Conservation (phyloP, 2,888 invertebrate genomes). For the Tipula helvola region DNA sequence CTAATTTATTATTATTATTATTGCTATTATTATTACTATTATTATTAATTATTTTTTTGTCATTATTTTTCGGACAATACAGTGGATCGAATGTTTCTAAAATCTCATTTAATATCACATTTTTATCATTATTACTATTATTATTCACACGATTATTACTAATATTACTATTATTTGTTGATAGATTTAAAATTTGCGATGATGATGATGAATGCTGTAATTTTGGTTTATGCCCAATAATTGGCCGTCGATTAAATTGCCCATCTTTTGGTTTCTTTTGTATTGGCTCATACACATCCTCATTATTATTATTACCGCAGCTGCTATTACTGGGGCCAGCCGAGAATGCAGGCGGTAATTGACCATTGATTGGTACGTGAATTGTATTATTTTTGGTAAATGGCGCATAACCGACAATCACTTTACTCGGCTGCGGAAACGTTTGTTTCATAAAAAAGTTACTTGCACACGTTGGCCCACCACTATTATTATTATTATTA, state of each 20-base stretch:
- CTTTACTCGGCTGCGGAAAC: slow-evolving; percentile 11
- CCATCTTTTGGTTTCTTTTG: slow-evolving; percentile 1
- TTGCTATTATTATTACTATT: not conserved
- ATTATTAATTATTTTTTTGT: not conserved
- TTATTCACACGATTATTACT: not conserved
- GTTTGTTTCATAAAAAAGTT: slow-evolving; percentile 13
- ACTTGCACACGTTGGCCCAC: not conserved
- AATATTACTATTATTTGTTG: not conserved
- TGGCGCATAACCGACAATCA: slow-evolving; percentile 13
- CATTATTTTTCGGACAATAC: not conserved
- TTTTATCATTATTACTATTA: slow-evolving; percentile 6
- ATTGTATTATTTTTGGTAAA: slow-evolving; percentile 15
- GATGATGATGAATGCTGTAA: slow-evolving; percentile 1
- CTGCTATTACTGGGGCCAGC: not conserved
- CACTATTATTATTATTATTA: not conserved
- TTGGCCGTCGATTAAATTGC: not conserved
- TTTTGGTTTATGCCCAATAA: not conserved
- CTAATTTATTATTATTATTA: not conserved
- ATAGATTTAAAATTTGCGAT: not conserved
- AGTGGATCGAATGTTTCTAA: not conserved
- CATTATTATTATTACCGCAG: not conserved
- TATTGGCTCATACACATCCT: slow-evolving; percentile 6
- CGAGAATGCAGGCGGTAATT: slow-evolving; percentile 14
- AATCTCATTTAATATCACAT: not conserved
- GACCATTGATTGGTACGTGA: slow-evolving; percentile 16